Conservation (phyloP, 2,113 vertebrate species). For the Cyprinodon brontotheroides region DNA sequence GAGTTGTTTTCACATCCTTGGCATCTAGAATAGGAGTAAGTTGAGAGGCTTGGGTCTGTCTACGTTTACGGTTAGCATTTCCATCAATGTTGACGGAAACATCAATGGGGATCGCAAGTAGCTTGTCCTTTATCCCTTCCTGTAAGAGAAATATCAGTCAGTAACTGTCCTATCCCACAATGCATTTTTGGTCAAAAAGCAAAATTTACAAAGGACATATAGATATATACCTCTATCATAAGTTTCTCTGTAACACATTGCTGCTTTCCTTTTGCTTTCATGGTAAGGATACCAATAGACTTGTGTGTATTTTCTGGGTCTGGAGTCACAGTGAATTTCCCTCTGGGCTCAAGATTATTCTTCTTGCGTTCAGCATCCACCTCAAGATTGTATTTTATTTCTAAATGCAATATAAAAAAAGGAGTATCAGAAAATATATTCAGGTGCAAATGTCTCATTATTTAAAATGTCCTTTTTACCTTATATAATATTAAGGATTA, state of each 20-base stretch:
- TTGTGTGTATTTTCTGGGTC: slow-evolving; percentile 46
- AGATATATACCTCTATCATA: slow-evolving; percentile 81
- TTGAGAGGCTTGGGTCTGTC: slow-evolving; percentile 73
- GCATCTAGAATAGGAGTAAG: slow-evolving; percentile 86
- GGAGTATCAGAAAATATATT: not conserved
- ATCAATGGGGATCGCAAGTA: slow-evolving; percentile 86
- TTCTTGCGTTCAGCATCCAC: slow-evolving; percentile 82
- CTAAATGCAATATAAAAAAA: slow-evolving; percentile 61
- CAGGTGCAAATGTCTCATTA: not conserved
- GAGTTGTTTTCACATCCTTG: slow-evolving; percentile 69
- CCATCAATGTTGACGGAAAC: slow-evolving; percentile 82
- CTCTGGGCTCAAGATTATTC: slow-evolving; percentile 78
- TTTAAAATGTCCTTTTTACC: too few relatives aligned
- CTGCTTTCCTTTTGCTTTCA: slow-evolving; percentile 76
- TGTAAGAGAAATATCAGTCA: slow-evolving; percentile 45
- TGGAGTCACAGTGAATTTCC: slow-evolving; percentile 66
- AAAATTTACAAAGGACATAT: not conserved
- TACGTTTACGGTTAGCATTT: slow-evolving; percentile 73
- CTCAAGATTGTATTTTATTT: slow-evolving; percentile 80
- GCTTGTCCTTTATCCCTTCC: slow-evolving; percentile 90
- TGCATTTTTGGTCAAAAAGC: not conserved
- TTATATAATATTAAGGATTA: too few relatives aligned
- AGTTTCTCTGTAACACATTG: slow-evolving; percentile 78
- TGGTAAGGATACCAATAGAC: slow-evolving; percentile 70
- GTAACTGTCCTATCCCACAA: not conserved